Evolutionary conservation across 2,113 vertebrate genomes (phyloP).

Genomic region (Raja brachyura): DNA sequence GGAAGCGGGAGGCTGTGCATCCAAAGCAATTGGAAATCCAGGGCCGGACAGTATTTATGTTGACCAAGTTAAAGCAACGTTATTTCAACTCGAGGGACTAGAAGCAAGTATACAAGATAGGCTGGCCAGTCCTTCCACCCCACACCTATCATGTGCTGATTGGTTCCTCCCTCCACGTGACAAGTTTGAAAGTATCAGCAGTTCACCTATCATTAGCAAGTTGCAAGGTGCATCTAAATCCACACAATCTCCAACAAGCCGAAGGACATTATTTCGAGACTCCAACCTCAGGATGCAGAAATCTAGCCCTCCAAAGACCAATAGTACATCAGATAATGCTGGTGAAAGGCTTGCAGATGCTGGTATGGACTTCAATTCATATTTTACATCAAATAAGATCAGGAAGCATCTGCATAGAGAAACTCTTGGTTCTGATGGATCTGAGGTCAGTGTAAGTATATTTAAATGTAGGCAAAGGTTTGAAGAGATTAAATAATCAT

Average conservation of each 20-base stretch:
- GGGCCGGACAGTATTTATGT: conserved; percentile 89
- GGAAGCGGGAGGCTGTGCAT: conserved; percentile 80
- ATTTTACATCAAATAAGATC: conserved; percentile 51
- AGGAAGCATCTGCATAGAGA: conserved; percentile 54
- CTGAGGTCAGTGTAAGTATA: conserved; percentile 54
- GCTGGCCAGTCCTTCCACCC: conserved; percentile 61
- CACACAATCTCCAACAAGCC: conserved; percentile 49
- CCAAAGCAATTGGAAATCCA: conserved; percentile 66
- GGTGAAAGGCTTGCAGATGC: conserved; percentile 56
- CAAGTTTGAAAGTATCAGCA: conserved; percentile 57
- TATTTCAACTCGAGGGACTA: conserved; percentile 75
- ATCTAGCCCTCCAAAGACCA: conserved; percentile 61
- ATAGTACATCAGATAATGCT: conserved; percentile 52
- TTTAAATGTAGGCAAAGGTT: conserved; percentile 53
- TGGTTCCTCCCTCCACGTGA: conserved; percentile 74
- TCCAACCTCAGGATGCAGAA: conserved; percentile 47
- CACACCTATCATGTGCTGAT: conserved; percentile 78
- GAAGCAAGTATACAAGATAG: conserved; percentile 67
- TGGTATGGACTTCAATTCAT: conserved; percentile 48
- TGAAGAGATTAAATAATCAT: neutral
- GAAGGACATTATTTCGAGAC: conserved; percentile 65
- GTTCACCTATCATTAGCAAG: conserved; percentile 66
- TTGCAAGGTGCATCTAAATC: conserved; percentile 59
- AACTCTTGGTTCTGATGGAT: conserved; percentile 53
- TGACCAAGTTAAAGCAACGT: conserved; percentile 81